These are phyloP conservation scores for Zaprionus obscuricornis DNA, from an alignment of 2,888 invertebrate species.

Conservation along the genomic window DNA sequence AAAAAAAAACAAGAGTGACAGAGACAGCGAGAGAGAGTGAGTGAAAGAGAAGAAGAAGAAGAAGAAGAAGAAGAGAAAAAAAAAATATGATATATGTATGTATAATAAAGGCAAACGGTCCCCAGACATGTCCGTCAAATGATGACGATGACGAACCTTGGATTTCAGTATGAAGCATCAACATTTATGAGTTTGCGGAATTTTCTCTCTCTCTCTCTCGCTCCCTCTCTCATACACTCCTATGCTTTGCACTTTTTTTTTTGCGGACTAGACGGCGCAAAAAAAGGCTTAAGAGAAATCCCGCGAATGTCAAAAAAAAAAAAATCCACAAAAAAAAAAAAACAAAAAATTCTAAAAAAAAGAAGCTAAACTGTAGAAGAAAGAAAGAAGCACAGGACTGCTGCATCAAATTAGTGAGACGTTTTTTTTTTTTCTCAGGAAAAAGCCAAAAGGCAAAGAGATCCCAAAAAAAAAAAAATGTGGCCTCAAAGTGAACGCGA, in stretches of 20 bases:
- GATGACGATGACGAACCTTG: slow-evolving; percentile 64
- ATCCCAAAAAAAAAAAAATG: not conserved
- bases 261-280: slow-evolving; percentile 37
- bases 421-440: slow-evolving; percentile 69
- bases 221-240: too few relatives aligned
- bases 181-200: slow-evolving; percentile 75
- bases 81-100: slow-evolving; percentile 39
- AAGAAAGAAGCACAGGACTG: too few relatives aligned
- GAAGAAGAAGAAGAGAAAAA: not conserved
- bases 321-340: slow-evolving; percentile 8
- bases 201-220: too few relatives aligned
- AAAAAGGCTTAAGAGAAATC: slow-evolving; percentile 32
- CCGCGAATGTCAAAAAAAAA: not conserved
- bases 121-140: slow-evolving; percentile 52
- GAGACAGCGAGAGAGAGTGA: not conserved
- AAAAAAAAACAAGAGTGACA: not conserved
- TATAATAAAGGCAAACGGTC: slow-evolving; percentile 31
- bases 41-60: slow-evolving; percentile 1
- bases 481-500: not conserved
- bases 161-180: slow-evolving; percentile 38
- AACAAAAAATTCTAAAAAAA: slow-evolving; percentile 1
- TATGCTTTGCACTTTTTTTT: not conserved
- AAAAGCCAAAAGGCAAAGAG: slow-evolving; percentile 32
- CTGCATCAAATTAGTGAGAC: slow-evolving; percentile 72
- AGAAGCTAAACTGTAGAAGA: slow-evolving; percentile 17